Evolutionary conservation across 2,888 invertebrate genomes (phyloP).

Genomic region (Ditula angustiorana): DNA sequence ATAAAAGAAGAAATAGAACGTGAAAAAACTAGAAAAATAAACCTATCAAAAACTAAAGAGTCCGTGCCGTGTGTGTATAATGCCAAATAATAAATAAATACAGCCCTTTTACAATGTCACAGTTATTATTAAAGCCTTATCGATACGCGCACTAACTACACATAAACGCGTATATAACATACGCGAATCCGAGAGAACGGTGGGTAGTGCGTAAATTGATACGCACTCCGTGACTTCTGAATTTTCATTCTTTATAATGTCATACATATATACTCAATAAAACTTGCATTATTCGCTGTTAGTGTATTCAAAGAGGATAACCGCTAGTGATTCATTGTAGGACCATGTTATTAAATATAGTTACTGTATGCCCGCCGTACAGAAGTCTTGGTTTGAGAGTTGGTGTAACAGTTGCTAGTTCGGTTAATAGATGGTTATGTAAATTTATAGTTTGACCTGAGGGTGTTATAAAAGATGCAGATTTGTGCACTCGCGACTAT

Average conservation of each 20-base stretch:
- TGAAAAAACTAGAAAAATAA: no score
- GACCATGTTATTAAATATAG: conserved; percentile 15
- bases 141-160: background rate
- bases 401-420: background rate
- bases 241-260: background rate
- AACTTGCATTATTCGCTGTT: background rate
- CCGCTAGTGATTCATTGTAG: conserved; percentile 10
- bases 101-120: background rate
- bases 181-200: background rate
- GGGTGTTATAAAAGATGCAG: conserved; percentile 24
- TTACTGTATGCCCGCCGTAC: background rate
- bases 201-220: background rate
- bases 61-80: no score
- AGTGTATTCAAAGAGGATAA: conserved; percentile 20
- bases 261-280: background rate
- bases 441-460: background rate
- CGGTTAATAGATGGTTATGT: background rate
- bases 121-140: conserved; percentile 13
- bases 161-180: background rate
- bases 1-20: no score
- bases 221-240: background rate
- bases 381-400: background rate
- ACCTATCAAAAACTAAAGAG: no score
- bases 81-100: no score
- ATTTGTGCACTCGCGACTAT: conserved; percentile 47